Conservation (phyloP, 64 coral and sea anemone species). For the Montipora capricornis region DNA sequence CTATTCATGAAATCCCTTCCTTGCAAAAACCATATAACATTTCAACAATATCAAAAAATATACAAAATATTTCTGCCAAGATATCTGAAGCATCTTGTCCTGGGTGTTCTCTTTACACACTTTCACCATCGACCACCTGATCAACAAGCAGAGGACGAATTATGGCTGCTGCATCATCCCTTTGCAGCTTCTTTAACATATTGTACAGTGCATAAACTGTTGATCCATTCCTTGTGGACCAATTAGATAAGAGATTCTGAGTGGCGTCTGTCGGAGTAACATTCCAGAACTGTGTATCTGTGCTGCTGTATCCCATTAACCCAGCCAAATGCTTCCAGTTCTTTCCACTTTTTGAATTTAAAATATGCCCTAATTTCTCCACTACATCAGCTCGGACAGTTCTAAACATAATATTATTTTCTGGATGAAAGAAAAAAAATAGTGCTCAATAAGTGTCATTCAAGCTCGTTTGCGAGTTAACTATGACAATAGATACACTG, state of each 20-base stretch:
- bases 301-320: not conserved
- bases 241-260: conserved; percentile 6
- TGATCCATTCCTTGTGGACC: not conserved
- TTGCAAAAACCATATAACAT: too few relatives aligned
- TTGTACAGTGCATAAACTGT: conserved; percentile 23
- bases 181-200: not conserved
- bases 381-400: not conserved
- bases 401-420: not conserved
- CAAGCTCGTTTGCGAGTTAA: too few relatives aligned
- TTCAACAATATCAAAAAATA: too few relatives aligned
- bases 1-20: too few relatives aligned
- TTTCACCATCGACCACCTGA: not conserved
- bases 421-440: not conserved
- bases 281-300: not conserved
- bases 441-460: too few relatives aligned
- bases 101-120: not conserved
- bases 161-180: not conserved
- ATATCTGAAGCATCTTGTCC: not conserved
- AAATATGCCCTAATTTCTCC: not conserved
- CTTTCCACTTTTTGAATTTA: not conserved
- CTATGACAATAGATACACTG: too few relatives aligned
- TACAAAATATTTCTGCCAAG: too few relatives aligned
- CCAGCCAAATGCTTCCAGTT: conserved; percentile 34
- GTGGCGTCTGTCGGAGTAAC: not conserved
- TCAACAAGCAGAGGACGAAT: not conserved